These are phyloP conservation scores for Aphodius sticticus DNA, from an alignment of 2,888 invertebrate species.

Conservation along the genomic window DNA sequence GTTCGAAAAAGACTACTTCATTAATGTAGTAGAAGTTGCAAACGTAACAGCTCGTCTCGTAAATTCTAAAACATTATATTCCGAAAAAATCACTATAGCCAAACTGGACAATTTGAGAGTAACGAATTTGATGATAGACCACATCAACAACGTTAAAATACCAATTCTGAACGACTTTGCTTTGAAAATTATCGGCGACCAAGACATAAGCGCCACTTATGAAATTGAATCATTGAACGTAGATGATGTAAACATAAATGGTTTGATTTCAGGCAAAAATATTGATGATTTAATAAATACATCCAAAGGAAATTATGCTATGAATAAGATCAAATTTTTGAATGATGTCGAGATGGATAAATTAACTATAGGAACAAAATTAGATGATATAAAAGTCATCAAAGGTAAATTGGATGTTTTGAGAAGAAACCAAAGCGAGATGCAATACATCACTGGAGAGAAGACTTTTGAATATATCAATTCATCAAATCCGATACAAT, in stretches of 20 bases:
- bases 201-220: slow-evolving; percentile 53
- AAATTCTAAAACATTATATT: slow-evolving; percentile 41
- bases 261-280: slow-evolving; percentile 57
- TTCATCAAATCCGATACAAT: slow-evolving; percentile 59
- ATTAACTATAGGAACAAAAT: slow-evolving; percentile 56
- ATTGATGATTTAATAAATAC: slow-evolving; percentile 62
- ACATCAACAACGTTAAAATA: slow-evolving; percentile 62
- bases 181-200: slow-evolving; percentile 62
- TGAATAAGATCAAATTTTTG: slow-evolving; percentile 60
- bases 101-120: slow-evolving; percentile 53
- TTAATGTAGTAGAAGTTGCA: slow-evolving; percentile 46
- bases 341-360: slow-evolving; percentile 56
- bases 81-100: slow-evolving; percentile 31
- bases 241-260: slow-evolving; percentile 55
- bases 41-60: slow-evolving; percentile 47
- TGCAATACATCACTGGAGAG: slow-evolving; percentile 59
- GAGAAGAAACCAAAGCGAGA: slow-evolving; percentile 54
- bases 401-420: slow-evolving; percentile 61
- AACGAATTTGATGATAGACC: slow-evolving; percentile 60
- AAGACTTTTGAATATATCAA: slow-evolving; percentile 61
- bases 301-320: slow-evolving; percentile 55
- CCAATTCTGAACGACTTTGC: slow-evolving; percentile 59
- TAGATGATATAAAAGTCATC: slow-evolving; percentile 62
- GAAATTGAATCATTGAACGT: slow-evolving; percentile 47
- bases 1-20: slow-evolving; percentile 51